Evolutionary conservation across 2,113 vertebrate species (phyloP).

Genomic region (Ophthalmolycus amberensis): DNA sequence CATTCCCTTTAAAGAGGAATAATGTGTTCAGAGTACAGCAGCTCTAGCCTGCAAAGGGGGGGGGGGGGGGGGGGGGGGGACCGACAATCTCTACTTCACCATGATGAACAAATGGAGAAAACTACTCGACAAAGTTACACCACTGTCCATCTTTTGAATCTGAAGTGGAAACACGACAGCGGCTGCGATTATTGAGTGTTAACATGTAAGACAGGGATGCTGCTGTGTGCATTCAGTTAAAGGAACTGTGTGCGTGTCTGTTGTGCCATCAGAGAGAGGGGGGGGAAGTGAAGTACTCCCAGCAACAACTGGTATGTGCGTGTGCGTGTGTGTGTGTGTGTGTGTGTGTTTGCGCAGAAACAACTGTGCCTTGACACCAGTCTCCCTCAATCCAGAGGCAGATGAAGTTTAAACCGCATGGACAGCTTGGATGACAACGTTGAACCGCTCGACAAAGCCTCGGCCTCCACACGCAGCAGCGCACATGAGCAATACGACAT

Average conservation of each 20-base stretch:
- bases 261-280: background rate
- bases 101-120: background rate
- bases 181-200: background rate
- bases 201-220: background rate
- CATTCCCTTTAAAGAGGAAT: constrained; percentile 58
- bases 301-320: constrained; percentile 39
- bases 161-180: background rate
- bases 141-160: background rate
- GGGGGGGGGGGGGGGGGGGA: too few relatives aligned
- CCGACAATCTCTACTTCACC: background rate
- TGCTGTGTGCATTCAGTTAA: constrained; percentile 12
- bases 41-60: constrained; percentile 28
- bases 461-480: background rate
- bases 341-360: constrained; percentile 17
- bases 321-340: constrained; percentile 1
- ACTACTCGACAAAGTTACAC: background rate
- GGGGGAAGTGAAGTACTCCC: constrained; percentile 2
- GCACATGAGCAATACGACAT: constrained; percentile 14
- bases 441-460: constrained; percentile 46
- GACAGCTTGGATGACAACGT: constrained; percentile 73
- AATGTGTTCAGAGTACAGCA: constrained; percentile 60
- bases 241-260: constrained; percentile 12
- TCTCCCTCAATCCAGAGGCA: constrained; percentile 68
- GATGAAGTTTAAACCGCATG: constrained; percentile 61
- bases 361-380: constrained; percentile 77